Evolutionary conservation across 2,797 vertebrate genomes (phyloP).

Genomic region (Aldrovandia affinis): DNA sequence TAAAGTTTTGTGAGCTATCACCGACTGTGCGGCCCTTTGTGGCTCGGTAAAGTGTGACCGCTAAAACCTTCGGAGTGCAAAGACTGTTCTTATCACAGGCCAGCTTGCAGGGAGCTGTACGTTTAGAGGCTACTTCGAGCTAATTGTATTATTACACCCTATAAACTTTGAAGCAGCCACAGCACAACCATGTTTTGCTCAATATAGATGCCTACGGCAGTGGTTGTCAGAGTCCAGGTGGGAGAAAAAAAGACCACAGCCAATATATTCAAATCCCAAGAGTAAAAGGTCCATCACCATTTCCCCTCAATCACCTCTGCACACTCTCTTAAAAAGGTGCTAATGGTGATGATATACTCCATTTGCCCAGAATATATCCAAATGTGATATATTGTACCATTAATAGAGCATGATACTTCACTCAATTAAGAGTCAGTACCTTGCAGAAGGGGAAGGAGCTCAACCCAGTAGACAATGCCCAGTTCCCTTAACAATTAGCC

Average conservation of each 20-base stretch:
- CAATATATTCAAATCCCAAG: neutral
- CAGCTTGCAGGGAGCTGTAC: neutral
- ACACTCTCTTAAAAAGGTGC: no score
- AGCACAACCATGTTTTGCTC: neutral
- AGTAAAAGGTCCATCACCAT: neutral
- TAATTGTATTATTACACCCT: slow-evolving; percentile 8
- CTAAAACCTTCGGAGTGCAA: neutral
- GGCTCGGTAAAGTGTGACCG: neutral
- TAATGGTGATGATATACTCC: neutral
- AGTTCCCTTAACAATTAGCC: neutral
- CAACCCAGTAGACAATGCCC: neutral
- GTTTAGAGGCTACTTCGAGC: neutral
- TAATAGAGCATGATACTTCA: neutral
- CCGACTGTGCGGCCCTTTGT: neutral
- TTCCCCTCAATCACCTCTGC: neutral
- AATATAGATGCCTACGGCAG: neutral
- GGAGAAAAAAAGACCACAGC: neutral
- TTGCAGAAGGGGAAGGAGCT: neutral
- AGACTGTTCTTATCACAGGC: neutral
- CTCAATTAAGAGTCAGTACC: neutral
- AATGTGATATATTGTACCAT: neutral
- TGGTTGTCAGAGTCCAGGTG: neutral
- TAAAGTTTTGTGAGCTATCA: neutral
- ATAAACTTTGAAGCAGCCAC: neutral
- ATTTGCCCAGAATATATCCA: neutral